Evolutionary conservation across 2,888 invertebrate species (phyloP).

Genomic region (Mythimna loreyi): DNA sequence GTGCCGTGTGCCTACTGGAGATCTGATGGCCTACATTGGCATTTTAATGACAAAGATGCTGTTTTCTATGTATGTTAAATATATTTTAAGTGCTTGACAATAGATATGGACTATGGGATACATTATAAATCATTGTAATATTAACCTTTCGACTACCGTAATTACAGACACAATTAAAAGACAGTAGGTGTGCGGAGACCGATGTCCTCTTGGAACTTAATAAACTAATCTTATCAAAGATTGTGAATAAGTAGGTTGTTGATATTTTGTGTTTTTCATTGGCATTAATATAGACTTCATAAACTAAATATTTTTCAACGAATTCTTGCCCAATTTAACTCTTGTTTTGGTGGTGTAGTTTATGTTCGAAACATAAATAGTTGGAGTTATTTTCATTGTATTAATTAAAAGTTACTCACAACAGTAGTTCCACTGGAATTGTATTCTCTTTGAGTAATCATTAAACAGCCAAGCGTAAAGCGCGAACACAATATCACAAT

Average conservation of each 20-base stretch:
- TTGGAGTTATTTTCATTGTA: conserved; percentile 27
- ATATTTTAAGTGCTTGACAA: not conserved
- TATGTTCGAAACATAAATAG: conserved; percentile 19
- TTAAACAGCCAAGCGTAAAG: conserved; percentile 43
- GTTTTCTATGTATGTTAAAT: too few species aligned
- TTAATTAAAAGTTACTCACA: conserved; percentile 39
- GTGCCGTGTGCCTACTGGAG: not conserved
- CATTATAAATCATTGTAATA: not conserved
- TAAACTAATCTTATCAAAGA: not conserved
- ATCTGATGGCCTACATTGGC: conserved; percentile 2
- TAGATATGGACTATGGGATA: not conserved
- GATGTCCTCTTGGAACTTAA: too few species aligned
- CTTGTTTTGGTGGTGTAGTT: conserved; percentile 25
- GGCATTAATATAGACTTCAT: not conserved
- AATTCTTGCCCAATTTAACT: not conserved
- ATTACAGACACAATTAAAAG: too few species aligned
- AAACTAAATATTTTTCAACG: not conserved
- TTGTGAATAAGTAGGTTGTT: not conserved
- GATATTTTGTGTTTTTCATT: not conserved
- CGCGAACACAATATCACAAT: conserved; percentile 46
- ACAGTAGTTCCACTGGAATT: conserved; percentile 30
- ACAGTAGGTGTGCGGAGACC: too few species aligned
- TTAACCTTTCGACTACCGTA: too few species aligned
- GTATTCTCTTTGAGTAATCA: conserved; percentile 47
- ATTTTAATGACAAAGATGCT: conserved; percentile 6